Evolutionary conservation across 2,113 vertebrate species (phyloP).

Genomic region (Lepidiolamprologus cunningtoni): DNA sequence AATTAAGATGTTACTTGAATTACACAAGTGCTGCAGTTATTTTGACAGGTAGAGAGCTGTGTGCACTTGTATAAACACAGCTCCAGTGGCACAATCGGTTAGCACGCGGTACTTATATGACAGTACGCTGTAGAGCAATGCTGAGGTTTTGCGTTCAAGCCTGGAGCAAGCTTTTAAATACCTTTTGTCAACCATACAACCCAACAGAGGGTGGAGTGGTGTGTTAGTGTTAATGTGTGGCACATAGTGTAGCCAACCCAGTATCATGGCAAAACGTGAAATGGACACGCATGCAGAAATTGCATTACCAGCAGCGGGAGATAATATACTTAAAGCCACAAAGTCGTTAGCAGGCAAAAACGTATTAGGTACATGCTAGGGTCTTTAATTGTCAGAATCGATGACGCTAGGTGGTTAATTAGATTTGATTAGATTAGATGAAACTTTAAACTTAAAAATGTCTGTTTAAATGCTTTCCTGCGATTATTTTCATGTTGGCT

Average conservation of each 20-base stretch:
- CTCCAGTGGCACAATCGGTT: conserved; percentile 99
- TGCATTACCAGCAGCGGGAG: background rate
- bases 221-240: background rate
- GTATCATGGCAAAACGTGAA: background rate
- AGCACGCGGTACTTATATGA: conserved; percentile 99
- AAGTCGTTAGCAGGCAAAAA: background rate
- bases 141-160: conserved; percentile 99
- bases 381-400: conserved; percentile 66
- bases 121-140: conserved; percentile 91
- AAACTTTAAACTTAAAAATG: background rate
- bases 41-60: background rate
- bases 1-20: background rate
- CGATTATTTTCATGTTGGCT: background rate
- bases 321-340: background rate
- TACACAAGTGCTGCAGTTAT: background rate
- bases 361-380: conserved; percentile 2
- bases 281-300: background rate
- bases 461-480: background rate
- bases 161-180: background rate
- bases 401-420: background rate
- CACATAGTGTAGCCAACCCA: background rate
- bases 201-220: background rate
- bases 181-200: background rate
- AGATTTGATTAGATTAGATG: background rate
- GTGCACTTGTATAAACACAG: background rate